These are phyloP conservation scores for Leucopsar rothschildi DNA, from an alignment of 2,113 vertebrate genomes.

Conservation along the genomic window DNA sequence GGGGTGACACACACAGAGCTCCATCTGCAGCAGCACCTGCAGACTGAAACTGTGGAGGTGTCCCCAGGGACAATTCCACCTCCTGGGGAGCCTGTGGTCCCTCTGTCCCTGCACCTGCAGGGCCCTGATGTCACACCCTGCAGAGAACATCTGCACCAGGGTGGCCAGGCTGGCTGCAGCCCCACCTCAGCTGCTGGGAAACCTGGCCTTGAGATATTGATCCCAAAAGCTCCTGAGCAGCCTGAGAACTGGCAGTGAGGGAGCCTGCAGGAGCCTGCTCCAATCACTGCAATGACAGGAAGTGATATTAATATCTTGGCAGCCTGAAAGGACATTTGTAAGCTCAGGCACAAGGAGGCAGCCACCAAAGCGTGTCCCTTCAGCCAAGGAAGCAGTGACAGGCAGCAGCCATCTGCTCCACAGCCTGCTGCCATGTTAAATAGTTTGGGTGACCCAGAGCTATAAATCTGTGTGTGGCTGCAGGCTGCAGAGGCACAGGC, in stretches of 20 bases:
- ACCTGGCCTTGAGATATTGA: not conserved
- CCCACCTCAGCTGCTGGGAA: not conserved
- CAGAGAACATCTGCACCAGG: not conserved
- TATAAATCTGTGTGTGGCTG: not conserved
- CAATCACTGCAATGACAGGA: not conserved
- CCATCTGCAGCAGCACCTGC: not conserved
- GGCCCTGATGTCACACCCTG: not conserved
- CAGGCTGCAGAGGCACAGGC: not conserved
- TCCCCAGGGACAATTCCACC: not conserved
- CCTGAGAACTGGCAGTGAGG: not conserved
- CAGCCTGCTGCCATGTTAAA: not conserved
- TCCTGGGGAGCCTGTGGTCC: not conserved
- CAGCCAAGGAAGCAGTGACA: constrained; percentile 28
- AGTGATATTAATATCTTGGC: not conserved
- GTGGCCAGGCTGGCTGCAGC: not conserved
- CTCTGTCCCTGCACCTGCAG: not conserved
- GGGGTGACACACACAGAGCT: not conserved
- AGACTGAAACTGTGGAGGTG: not conserved
- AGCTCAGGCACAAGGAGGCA: constrained; percentile 12
- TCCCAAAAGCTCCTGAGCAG: not conserved
- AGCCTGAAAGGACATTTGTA: constrained; percentile 22
- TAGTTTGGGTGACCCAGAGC: not conserved
- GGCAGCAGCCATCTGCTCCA: constrained; percentile 27
- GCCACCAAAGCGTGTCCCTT: not conserved
- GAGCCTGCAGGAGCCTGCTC: not conserved